Base-by-base conservation (phyloP, 2,113 vertebrate genomes). In the Indri indri region DNA sequence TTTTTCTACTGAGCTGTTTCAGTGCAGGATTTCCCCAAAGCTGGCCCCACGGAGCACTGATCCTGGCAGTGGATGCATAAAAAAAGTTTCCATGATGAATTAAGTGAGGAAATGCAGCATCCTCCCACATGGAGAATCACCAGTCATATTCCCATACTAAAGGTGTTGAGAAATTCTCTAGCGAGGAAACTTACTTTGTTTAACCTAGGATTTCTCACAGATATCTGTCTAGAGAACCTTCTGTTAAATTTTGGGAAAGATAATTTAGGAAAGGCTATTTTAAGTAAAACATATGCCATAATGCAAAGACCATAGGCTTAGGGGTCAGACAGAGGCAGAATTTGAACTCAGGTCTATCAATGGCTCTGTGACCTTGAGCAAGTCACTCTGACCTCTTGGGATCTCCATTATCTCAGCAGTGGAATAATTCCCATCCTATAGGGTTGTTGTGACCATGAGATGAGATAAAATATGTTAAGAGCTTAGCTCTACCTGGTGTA, bases 1-100 rank as follows among this genome's bases (percentile, higher is more conserved):
- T 76, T 97, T 80, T 65, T 80, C 84, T 88, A 30, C 27, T 68
- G 59, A 81, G 32, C 71, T 96, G 40, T 57, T 86, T 76, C 66
- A 71, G 66, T 71, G 68, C 7, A 59, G 23, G 57, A 74, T 45
- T 84, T 94, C n/a, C 68, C 63, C 47, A 88, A 90, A 91, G 50
- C 2, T 57, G 37, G 59, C 37, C 40, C 84, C 45, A 45, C 0
- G 22, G 73, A 86, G 77, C 45, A 87, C 6, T 14, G 27, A 92
- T 27, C 11, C 30, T 50, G 54, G 52, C 30, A 59, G 47, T 6
- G 71, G 11, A 80, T 5, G 6, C 27, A 76, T 50, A 16, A n/a
- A 57, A 71, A 74, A 57, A 25, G 27, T 79, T 42, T 50, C 80
- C 47, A 74, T 0, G 2, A 59, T 52, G 61, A 82, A 2, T 61